Evolutionary conservation across 2,797 vertebrate species (phyloP), one percentile per base, ranked within the genome.

Genomic region (Scolopax bukidnonensis): DNA sequence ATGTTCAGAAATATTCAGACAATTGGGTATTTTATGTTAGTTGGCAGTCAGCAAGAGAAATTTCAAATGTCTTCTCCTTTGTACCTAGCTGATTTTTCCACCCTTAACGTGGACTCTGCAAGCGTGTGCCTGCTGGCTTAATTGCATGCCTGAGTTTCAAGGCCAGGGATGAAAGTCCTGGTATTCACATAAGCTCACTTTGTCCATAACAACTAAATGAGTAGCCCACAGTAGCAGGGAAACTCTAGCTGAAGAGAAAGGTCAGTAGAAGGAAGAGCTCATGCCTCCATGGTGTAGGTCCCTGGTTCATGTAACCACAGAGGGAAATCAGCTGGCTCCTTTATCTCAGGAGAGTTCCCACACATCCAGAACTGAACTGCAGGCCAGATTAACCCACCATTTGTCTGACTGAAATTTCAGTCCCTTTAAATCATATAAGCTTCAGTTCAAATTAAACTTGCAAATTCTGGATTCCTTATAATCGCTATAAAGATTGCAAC

Each of bases 401-500:
- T 90, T 90, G n/a, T 93, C 87, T 89, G 67, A 54, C 75, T 90
- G 68, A 87, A 87, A 82, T 92, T 63, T 90, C 67, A 87, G 60
- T 30, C 41, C 70, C 77, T 84, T 85, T 68, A 95, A 96, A 57
- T 84, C 51, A 71, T 91, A 84, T 87, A 91, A 90, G 63, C 67
- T 90, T 80, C 90, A 51, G 36, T 63, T 96, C 82, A 70, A 94
- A 91, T 95, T 88, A 93, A 95, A 93, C 70, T 77, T 84, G 54
- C 70, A 91, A 93, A 95, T 95, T 94, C 85, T 94, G 83, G 87
- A 87, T 77, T 90, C 63, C 45, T 79, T 84, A 45, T 82, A 84
- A 74, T 67, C 25, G 4, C 89, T 76, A 18, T 83, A 74, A 88
- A 96, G 95, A 95, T 89, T 96, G 92, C 78, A 93, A 96, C 88